phyloP scores from a whole-genome alignment of 92 coral and sea anemone genomes.

The Porites evermanni region DNA sequence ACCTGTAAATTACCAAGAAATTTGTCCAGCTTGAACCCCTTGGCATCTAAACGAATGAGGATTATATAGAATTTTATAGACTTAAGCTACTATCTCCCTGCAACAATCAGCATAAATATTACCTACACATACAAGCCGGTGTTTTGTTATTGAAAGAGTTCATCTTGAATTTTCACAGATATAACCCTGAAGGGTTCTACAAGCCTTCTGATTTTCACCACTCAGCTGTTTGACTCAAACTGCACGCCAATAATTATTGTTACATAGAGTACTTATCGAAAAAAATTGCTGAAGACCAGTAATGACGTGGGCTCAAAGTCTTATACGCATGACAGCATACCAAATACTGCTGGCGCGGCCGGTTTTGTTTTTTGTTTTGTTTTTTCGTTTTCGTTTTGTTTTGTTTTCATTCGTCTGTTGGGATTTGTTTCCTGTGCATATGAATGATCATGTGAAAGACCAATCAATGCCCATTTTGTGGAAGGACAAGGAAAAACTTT shows the following conservation, averaged over 20 bases:
- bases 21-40: constrained; percentile 93
- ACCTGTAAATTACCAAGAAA: constrained; percentile 97
- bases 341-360: constrained; percentile 5
- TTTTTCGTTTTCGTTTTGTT: not conserved
- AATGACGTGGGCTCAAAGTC: constrained; percentile 7
- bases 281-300: not conserved
- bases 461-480: not conserved
- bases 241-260: not conserved
- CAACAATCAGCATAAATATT: not conserved
- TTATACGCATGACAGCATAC: not conserved
- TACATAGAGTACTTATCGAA: not conserved
- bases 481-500: not conserved
- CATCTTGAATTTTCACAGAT: not conserved
- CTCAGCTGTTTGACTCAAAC: too few species aligned
- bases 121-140: constrained; percentile 73
- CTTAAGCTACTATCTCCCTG: not conserved
- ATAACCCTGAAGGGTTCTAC: not conserved
- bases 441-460: not conserved
- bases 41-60: constrained; percentile 72
- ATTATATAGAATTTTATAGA: too few species aligned
- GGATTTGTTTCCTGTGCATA: too few species aligned
- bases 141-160: constrained; percentile 53
- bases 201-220: not conserved
- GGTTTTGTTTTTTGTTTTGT: not conserved
- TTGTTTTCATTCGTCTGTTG: not conserved